Base-by-base conservation (phyloP, 2,888 invertebrate species). In the Ennomos fuscantarius region DNA sequence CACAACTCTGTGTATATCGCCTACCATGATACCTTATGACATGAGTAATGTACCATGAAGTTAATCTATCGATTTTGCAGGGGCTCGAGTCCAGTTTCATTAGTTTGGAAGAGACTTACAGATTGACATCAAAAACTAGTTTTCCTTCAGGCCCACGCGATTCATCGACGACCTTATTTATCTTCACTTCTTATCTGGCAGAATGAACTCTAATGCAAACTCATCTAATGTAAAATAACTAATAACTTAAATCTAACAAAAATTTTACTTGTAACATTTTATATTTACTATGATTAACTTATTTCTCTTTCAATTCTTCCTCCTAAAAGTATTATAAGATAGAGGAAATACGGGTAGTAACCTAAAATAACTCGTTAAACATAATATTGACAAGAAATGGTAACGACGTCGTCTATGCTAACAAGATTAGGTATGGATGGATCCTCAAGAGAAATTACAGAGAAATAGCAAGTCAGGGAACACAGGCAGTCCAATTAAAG, bases 371-470 rank as follows among this genome's bases (percentile, higher is more conserved):
- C 54, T 6, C 41, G 36, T 45, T 45, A 31, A 58, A 53, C 32
- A n/a, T 49, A 49, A 58, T 48, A 53, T 53, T 45, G 44, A 53
- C 53, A 48, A 40, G 43, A 49, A 58, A 58, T 35, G 45, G 32
- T 44, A 45, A 58, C 48, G 48, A 57, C 40, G 48, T 48, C 52
- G 47, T 57, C 52, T 52, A 52, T 39, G 44, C 44, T 58, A 58
- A 53, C 53, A 48, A 58, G 58, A 55, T 55, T 55, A 24, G 24
- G 24, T 24, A 55, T 32, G 15, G 43, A 48, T 40, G 13, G 54
- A 66, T 59, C 47, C 66, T 67, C 65, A 50, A 33, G 61, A 70
- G 66, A 69, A 71, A 73, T 66, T 53, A 65, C 61, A 57, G 44
- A 47, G 63, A 55, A 60, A 51, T 15, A 46, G 55, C 47, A 57